Conservation (phyloP, 2,797 vertebrate genomes). For the Gouania willdenowi region DNA sequence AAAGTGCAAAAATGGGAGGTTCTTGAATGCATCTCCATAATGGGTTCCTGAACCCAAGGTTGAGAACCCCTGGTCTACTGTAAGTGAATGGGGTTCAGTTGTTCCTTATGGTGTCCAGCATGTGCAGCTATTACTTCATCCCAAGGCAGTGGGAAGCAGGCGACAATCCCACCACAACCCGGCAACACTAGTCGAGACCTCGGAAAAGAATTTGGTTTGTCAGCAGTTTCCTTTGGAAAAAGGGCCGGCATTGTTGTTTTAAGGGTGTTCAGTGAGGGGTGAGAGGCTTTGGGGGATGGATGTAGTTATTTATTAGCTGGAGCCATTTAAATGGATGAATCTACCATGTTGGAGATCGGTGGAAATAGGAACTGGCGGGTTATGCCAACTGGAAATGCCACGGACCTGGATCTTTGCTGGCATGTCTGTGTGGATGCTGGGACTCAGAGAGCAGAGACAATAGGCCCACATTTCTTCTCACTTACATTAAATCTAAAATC, state of each 20-base stretch:
- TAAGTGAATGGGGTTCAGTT: too few relatives aligned
- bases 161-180: conserved; percentile 61
- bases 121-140: conserved; percentile 30
- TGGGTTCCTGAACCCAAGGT: too few relatives aligned
- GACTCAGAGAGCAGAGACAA: conserved; percentile 46
- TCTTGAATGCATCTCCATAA: too few relatives aligned
- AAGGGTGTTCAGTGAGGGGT: conserved; percentile 71
- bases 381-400: conserved; percentile 71
- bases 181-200: conserved; percentile 57
- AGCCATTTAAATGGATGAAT: conserved; percentile 72
- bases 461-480: conserved; percentile 19
- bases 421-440: conserved; percentile 20
- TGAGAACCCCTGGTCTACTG: too few relatives aligned
- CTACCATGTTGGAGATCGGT: conserved; percentile 58
- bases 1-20: too few relatives aligned
- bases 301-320: conserved; percentile 79
- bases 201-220: conserved; percentile 75
- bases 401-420: conserved; percentile 58
- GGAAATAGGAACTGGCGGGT: conserved; percentile 76
- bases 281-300: conserved; percentile 76
- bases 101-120: conserved; percentile 23
- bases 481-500: too few relatives aligned
- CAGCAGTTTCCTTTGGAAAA: conserved; percentile 78
- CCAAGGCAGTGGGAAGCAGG: conserved; percentile 65
- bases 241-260: conserved; percentile 73